Percentiles rank a stretch among this genome's conserved stretches.
Conservation (phyloP, 2,113 vertebrate species). For the Megaceryle torquata region DNA sequence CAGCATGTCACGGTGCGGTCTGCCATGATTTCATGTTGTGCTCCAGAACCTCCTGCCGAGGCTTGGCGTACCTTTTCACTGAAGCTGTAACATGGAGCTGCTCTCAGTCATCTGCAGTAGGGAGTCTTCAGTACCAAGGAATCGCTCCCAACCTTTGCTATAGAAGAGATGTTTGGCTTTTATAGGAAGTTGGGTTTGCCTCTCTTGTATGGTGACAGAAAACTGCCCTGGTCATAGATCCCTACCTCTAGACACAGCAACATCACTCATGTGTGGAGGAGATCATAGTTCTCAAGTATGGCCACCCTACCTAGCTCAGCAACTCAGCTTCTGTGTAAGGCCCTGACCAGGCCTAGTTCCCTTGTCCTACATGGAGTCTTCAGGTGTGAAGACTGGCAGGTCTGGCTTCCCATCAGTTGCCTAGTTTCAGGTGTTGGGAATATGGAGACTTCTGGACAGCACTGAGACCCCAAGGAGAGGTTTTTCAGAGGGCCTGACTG, state of each 20-base stretch:
- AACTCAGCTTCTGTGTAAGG: not conserved
- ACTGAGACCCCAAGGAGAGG: not conserved
- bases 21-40: not conserved
- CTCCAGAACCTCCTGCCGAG: not conserved
- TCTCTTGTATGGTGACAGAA: not conserved
- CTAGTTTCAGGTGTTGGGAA: not conserved
- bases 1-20: not conserved
- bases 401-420: not conserved
- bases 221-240: not conserved
- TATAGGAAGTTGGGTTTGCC: not conserved
- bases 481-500: not conserved
- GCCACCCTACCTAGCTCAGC: not conserved
- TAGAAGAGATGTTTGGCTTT: not conserved
- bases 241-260: not conserved
- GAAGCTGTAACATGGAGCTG: not conserved
- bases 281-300: not conserved
- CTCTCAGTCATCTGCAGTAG: not conserved
- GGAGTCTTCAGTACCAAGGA: not conserved
- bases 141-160: not conserved
- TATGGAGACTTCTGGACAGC: not conserved
- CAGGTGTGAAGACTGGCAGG: not conserved
- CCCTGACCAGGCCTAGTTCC: not conserved
- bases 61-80: not conserved
- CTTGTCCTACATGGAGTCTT: not conserved
- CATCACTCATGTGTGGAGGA: accelerated